Evolutionary conservation across 2,113 vertebrate genomes (phyloP).

Genomic region (Oceanites oceanicus): DNA sequence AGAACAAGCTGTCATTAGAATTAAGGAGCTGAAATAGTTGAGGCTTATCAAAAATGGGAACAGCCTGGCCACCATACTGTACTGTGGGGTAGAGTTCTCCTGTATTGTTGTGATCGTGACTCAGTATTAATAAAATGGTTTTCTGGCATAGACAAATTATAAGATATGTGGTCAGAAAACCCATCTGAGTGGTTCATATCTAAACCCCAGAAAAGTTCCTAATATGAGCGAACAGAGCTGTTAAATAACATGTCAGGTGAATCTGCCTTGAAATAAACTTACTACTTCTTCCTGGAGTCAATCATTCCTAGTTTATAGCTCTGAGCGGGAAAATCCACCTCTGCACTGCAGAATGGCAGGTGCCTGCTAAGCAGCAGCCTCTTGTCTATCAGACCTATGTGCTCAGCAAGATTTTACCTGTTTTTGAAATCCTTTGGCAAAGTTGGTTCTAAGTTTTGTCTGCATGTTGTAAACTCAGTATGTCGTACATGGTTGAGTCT

Average conservation of each 20-base stretch:
- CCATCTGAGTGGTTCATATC: background rate
- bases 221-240: background rate
- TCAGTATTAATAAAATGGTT: background rate
- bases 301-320: background rate
- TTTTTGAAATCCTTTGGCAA: background rate
- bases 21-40: constrained; percentile 34
- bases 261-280: background rate
- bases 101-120: background rate
- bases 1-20: constrained; percentile 51
- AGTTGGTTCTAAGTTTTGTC: background rate
- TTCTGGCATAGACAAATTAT: background rate
- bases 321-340: background rate
- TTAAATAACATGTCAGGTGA: background rate
- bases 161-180: background rate
- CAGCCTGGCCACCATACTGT: background rate
- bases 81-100: background rate
- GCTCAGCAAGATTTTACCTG: background rate
- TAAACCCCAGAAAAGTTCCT: background rate
- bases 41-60: background rate
- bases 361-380: background rate
- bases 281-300: background rate
- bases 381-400: fast-evolving
- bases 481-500: background rate
- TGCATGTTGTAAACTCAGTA: background rate
- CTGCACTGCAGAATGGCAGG: background rate